These are phyloP conservation scores for Bombyx mandarina DNA, from an alignment of 1,140 invertebrate species.

Conservation along the genomic window DNA sequence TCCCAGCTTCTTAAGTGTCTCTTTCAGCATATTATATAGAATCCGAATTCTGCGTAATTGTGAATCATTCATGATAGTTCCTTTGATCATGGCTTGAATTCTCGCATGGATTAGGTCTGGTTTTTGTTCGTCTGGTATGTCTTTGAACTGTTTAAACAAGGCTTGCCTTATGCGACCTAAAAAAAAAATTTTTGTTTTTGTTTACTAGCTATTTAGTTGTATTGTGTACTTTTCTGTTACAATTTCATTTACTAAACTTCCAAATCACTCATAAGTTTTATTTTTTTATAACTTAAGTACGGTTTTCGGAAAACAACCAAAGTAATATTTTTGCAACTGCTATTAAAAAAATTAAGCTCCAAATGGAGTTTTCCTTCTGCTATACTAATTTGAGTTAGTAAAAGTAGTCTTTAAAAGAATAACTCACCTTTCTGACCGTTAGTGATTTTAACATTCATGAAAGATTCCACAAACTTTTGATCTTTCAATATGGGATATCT, in stretches of 20 bases:
- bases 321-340: no score
- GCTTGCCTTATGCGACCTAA: conserved; percentile 44
- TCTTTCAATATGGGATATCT: conserved; percentile 45
- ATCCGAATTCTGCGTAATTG: conserved; percentile 48
- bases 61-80: conserved; percentile 26
- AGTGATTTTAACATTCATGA: conserved; percentile 33
- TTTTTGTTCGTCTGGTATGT: conserved; percentile 25
- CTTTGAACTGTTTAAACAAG: conserved; percentile 34
- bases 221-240: no score
- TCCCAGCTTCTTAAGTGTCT: conserved; percentile 16
- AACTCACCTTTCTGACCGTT: conserved; percentile 56
- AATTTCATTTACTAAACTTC: no score
- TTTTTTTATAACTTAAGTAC: no score
- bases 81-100: conserved; percentile 38
- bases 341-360: no score
- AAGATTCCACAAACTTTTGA: conserved; percentile 31
- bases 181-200: neutral
- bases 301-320: no score
- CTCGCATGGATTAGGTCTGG: conserved; percentile 45
- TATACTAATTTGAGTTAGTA: no score
- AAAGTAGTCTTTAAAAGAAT: no score
- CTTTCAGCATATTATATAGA: conserved; percentile 55
- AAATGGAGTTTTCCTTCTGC: no score
- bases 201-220: neutral
- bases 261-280: no score